Evolutionary conservation across 2,113 vertebrate species (phyloP), one percentile per base, ranked within the genome.

Genomic region (Sorex araneus): DNA sequence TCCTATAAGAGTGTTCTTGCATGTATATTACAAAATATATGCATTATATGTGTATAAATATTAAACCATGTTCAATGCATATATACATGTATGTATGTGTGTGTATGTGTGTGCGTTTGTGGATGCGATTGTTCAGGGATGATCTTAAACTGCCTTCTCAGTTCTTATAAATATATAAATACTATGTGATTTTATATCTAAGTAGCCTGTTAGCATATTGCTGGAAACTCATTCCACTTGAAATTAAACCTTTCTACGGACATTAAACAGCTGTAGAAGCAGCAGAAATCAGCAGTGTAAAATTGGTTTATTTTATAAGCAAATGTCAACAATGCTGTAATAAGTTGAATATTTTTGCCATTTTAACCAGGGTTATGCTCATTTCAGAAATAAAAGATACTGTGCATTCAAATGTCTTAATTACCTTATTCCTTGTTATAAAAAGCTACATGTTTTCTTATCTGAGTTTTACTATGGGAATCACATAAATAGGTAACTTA

Each of bases 111-210:
- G 57, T 60, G 57, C 23, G 54, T 54, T 54, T 54, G 13, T 54
- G 54, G 0, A 92, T 92, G 40, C 40, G 7, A 96, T 89, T 96
- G 97, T 95, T 97, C 86, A 96, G 95, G 94, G 73, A 89, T 97
- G 95, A 97, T 95, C 96, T 97, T 97, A 95, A 87, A 95, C 92
- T 96, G 92, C 87, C 97, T 94, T 95, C 96, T 97, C 57, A 60
- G 57, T 21, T 60, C 18, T 60, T 5, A 97, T 97, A 96, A 96
- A 97, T 95, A 84, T 96, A 34, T 81, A 91, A 91, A 50, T 96
- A 92, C 86, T 74, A 87, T 8, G 11, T 92, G 75, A 60, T 88
- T 97, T 97, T 97, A 93, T 97, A 95, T 94, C 91, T 97, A 97
- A 97, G 90, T 76, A 96, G 71, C 73, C 93, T 97, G 84, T 95